Evolutionary conservation across 1,140 invertebrate species (phyloP), one percentile per base, ranked within the genome.

Genomic region (Carposina sasakii): DNA sequence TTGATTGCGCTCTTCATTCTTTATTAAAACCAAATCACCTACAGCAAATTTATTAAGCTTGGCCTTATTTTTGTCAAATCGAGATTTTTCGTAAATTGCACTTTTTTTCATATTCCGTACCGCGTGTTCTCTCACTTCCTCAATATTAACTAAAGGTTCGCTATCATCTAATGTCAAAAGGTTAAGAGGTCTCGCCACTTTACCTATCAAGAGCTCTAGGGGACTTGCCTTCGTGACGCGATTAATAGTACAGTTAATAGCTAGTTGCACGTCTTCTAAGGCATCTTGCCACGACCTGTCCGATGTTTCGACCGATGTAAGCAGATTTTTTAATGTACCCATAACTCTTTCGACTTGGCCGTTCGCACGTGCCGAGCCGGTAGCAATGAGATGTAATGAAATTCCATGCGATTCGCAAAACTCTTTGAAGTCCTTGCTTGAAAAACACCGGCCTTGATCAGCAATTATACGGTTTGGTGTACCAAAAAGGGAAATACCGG

Each of bases 201-300:
- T 69, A 23, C 69, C 69, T n/a, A 67, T 59, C 19, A 73, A 15
- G 16, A 76, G 37, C 33, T 76, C 60, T 24, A 76, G 24, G 17
- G 71, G 63, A 48, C 60, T 64, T 1, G 50, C 31, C 41, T 66
- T 63, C 0, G 63, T 70, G 3, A 65, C 57, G 5, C 63, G 33
- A 47, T 66, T 71, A 1, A 53, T 15, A 1, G 70, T 71, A 22
- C 54, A 63, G 58, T 76, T 76, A 4, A 79, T 22, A 1, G 68
- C 58, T 20, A 78, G 37, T 48, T 75, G 72, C 6, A 76, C 48
- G 6, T 74, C 67, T 2, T 36, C 51, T 36, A 77, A 26, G 8
- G 58, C 47, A 16, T 63, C 69, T 20, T 76, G 71, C 69, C 67
- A 75, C 1, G 59, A 57, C 13, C 30, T 55, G 30, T 51, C 28